phyloP scores from a whole-genome alignment of 2,797 vertebrate genomes.

The Myotis planiceps region DNA sequence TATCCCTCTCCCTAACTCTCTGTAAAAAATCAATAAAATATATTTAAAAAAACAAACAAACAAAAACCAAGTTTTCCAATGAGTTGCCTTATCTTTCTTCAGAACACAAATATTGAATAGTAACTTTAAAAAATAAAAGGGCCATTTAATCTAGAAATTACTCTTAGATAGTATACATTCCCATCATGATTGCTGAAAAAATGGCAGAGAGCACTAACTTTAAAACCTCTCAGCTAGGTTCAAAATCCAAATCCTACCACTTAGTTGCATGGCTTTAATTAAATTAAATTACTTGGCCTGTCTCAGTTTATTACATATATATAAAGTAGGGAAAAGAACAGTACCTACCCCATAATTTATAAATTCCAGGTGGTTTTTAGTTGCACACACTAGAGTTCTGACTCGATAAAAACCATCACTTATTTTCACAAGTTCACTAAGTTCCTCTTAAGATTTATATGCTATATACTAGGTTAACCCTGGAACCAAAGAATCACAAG shows the following conservation, averaged over 20 bases:
- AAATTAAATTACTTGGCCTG: neutral
- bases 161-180: neutral
- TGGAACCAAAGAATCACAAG: conserved; percentile 65
- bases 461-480: conserved; percentile 14
- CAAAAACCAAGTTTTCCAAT: neutral
- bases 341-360: neutral
- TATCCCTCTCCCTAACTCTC: too few species aligned
- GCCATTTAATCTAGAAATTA: neutral
- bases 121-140: neutral
- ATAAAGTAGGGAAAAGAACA: neutral
- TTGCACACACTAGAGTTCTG: neutral
- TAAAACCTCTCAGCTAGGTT: neutral
- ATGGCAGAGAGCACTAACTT: neutral
- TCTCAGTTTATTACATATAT: neutral
- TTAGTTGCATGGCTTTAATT: neutral
- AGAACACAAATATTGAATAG: neutral
- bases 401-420: neutral
- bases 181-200: neutral
- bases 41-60: too few species aligned
- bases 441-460: neutral
- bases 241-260: neutral
- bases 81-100: neutral
- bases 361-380: neutral
- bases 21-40: too few species aligned
- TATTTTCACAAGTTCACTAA: conserved; percentile 29